Conservation (phyloP, 2,888 invertebrate species). For the Xanthorhoe spadicearia region DNA sequence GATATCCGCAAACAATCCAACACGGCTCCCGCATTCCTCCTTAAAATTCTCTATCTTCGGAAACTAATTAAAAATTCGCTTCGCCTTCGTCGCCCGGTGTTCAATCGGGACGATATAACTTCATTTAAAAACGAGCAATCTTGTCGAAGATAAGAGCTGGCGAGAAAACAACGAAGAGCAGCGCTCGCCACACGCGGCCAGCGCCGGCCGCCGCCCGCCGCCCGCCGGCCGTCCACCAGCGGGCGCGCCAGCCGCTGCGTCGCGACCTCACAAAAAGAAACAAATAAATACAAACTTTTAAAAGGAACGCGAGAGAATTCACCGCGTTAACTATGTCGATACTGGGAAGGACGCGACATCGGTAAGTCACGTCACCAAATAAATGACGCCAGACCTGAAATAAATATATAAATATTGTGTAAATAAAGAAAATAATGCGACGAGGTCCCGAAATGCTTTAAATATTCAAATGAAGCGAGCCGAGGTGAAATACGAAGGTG, state of each 20-base stretch:
- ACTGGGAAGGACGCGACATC: conserved; percentile 83
- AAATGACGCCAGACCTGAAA: conserved; percentile 80
- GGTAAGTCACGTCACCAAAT: conserved; percentile 84
- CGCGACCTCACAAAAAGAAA: conserved; percentile 72
- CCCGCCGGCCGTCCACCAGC: conserved; percentile 38
- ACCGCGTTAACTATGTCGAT: conserved; percentile 83
- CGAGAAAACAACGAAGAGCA: conserved; percentile 83
- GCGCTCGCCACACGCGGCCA: conserved; percentile 76
- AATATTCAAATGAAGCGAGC: conserved; percentile 85
- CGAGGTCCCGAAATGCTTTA: conserved; percentile 81
- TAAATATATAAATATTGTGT: conserved; percentile 84
- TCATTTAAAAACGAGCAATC: conserved; percentile 85
- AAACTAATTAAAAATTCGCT: conserved; percentile 85
- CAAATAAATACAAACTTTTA: conserved; percentile 77
- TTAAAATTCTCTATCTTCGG: conserved; percentile 83
- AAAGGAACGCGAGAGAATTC: conserved; percentile 83
- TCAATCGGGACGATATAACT: conserved; percentile 83
- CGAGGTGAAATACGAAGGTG: conserved; percentile 84
- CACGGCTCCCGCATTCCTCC: conserved; percentile 79
- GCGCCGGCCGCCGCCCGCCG: conserved; percentile 36
- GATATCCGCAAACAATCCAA: conserved; percentile 72
- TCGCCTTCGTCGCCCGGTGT: conserved; percentile 77
- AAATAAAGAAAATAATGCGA: conserved; percentile 82
- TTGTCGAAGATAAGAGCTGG: conserved; percentile 81
- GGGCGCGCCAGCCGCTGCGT: conserved; percentile 42